Evolutionary conservation across 2,888 invertebrate genomes (phyloP), one percentile per base, ranked within the genome.

Genomic region (Drosophila engyochracea): DNA sequence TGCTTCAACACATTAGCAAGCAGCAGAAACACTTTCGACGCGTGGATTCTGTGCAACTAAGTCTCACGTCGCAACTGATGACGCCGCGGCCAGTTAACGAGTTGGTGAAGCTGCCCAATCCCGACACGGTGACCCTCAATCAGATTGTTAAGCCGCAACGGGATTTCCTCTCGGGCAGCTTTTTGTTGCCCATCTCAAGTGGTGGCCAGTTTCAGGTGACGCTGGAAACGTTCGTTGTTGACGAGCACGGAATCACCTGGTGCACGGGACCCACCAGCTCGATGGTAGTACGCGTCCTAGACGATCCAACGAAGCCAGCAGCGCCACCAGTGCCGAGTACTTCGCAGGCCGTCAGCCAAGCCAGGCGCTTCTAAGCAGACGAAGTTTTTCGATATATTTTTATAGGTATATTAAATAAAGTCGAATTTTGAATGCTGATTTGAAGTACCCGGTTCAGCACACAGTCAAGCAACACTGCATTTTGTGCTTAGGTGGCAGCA

Each of bases 101-200:
- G 52, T 10, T 55, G 74, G 79, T 67, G 1, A 92, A 93, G 69
- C 66, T 81, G 37, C 78, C 86, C n/a, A 63, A 79, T 28, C 92
- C 82, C 57, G 94, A 94, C 61, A 92, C 91, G 0, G 93, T 95
- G 12, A 94, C 94, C 0, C 94, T 97, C 62, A 96, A 96, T 33
- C 97, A 98, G 93, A 97, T 96, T 0, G 98, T 98, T 4, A 95
- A 96, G 14, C 98, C 98, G 0, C 97, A 98, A 89, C 96, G 98
- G 35, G 99, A 99, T 92, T 99, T 98, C 94, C 98, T 99, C 93
- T 97, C 97, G 0, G 97, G 98, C 0, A 98, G 98, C 93, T 98
- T 99, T 93, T 94, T 99, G 59, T 94, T 99, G 47, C 92, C 93
- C 25, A 91, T 93, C 82, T 94, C 94, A 10, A 93, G 94, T 78